Evolutionary conservation across 2,797 vertebrate genomes (phyloP), one percentile per base, ranked within the genome.

Genomic region (Falco columbarius): DNA sequence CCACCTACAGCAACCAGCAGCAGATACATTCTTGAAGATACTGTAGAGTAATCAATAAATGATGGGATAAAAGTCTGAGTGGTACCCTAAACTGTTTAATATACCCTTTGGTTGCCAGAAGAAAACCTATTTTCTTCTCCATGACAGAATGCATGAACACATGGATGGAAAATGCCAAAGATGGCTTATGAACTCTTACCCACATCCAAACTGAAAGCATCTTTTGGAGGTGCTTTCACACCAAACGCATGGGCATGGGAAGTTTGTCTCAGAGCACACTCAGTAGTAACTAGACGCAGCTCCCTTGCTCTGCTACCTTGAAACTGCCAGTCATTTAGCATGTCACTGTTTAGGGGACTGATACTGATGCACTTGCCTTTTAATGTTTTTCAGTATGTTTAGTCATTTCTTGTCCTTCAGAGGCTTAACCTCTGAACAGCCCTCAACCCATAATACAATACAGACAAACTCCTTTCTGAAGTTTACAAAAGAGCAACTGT

Each of bases 131-230:
- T 61, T 79, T 72, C 18, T 70, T 75, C 49, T 89, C 14, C 14
- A 51, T 1, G 3, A 14, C 3, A 1, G 55, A n/a, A 76, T 6
- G 7, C 6, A 55, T 10, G 4, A 91, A 51, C 38, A 46, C 2
- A 14, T 9, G 5, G 27, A 81, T 15, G 24, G 15, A 59, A 77
- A 92, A 81, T 22, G 21, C 2, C 61, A 58, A 40, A 73, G 58
- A 51, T 6, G 10, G 36, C 23, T 79, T 66, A 42, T 6, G 16
- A 81, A 38, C 7, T 30, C 22, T 26, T 32, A 63, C 5, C 54
- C 14, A n/a, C 12, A 47, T 22, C 47, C 27, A 61, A 87, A 94
- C 15, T 23, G 10, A 29, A 87, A 44, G 36, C 22, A 67, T n/a
- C 14, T 85, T 75, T 47, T 56, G 9, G 36, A 88, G 22, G 27